phyloP scores from a whole-genome alignment of 1,140 invertebrate genomes.

The Marisa cornuarietis region DNA sequence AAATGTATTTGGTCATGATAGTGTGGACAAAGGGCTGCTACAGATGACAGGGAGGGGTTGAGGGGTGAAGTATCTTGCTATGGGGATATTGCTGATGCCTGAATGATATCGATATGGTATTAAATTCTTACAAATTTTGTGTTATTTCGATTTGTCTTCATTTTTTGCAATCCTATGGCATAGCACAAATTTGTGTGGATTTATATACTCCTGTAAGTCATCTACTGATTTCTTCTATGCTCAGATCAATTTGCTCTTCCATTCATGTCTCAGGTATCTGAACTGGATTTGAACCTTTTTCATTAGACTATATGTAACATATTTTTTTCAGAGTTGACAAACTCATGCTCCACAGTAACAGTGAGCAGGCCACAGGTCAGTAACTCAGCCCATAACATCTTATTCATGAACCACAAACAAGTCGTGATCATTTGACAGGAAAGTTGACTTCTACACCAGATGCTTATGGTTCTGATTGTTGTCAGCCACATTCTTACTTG shows the following conservation, averaged over 20 bases:
- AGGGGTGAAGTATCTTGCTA: not conserved
- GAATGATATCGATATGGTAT: not conserved
- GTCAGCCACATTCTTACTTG: not conserved
- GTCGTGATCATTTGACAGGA: too few species aligned
- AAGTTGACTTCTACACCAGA: too few species aligned
- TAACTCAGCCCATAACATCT: not conserved
- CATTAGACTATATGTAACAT: not conserved
- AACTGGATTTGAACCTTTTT: not conserved
- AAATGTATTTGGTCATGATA: too few species aligned
- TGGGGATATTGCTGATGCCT: not conserved
- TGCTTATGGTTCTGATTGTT: not conserved
- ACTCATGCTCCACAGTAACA: constrained; percentile 21
- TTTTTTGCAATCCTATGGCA: too few species aligned
- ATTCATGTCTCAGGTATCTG: too few species aligned
- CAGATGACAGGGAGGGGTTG: too few species aligned
- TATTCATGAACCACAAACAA: not conserved
- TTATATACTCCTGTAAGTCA: too few species aligned
- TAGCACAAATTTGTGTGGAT: too few species aligned
- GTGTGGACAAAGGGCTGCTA: too few species aligned
- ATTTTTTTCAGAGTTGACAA: constrained; percentile 21
- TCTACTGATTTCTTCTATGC: too few species aligned
- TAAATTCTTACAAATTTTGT: not conserved
- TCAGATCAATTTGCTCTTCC: too few species aligned
- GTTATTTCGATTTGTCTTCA: too few species aligned
- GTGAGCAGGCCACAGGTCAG: constrained; percentile 49